These are phyloP conservation scores for Ichneumoninae sp. DNA, from an alignment of 2,888 invertebrate genomes.

Conservation along the genomic window DNA sequence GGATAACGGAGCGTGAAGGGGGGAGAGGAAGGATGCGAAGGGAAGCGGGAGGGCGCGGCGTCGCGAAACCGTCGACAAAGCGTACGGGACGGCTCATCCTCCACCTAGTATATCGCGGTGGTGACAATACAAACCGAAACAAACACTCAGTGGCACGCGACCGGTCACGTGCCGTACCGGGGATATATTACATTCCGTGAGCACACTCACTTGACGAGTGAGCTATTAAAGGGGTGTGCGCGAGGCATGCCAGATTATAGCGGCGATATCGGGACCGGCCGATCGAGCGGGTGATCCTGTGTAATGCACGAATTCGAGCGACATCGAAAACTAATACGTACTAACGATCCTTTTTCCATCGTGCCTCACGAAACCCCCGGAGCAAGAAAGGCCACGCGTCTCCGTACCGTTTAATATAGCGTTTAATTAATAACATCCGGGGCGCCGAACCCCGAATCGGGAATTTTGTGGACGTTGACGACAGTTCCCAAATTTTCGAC, in stretches of 20 bases:
- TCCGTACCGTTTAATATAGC: conserved; percentile 4
- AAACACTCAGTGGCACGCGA: conserved; percentile 84
- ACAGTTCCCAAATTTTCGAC: too few species aligned
- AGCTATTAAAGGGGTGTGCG: conserved; percentile 79
- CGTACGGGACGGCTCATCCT: not conserved
- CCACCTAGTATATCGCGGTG: conserved; percentile 78
- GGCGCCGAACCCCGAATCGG: too few species aligned
- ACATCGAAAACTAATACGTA: conserved; percentile 36
- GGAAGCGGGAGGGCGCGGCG: conserved; percentile 5
- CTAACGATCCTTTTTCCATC: conserved; percentile 46
- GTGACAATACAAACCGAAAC: conserved; percentile 84
- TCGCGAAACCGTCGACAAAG: conserved; percentile 44
- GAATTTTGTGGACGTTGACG: too few species aligned
- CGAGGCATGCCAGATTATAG: conserved; percentile 48
- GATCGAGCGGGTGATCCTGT: conserved; percentile 60
- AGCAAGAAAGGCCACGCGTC: conserved; percentile 8
- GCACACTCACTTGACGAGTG: conserved; percentile 82
- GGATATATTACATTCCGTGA: conserved; percentile 84
- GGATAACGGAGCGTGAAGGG: not conserved
- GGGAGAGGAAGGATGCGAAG: too few species aligned
- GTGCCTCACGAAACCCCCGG: conserved; percentile 15
- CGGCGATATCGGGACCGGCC: not conserved
- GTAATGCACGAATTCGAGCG: conserved; percentile 37
- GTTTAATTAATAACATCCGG: not conserved
- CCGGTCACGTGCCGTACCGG: conserved; percentile 86